phyloP scores from a whole-genome alignment of 37 sponge, comb jelly and placozoan genomes.

The Chondrosia reniformis region DNA sequence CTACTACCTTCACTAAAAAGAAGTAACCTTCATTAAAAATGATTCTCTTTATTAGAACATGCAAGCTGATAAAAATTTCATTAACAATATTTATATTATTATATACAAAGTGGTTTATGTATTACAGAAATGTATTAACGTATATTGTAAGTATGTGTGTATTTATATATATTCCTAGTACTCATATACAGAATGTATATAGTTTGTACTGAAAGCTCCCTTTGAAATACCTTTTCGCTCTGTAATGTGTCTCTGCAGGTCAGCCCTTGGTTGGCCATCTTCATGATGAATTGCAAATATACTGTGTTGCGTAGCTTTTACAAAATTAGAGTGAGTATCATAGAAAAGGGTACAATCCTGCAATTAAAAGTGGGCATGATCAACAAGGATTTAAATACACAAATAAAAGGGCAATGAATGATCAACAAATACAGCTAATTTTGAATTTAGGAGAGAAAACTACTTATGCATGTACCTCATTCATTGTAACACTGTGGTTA shows the following conservation, averaged over 20 bases:
- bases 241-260: slow-evolving; percentile 7
- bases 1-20: too few relatives aligned
- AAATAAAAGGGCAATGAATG: background rate
- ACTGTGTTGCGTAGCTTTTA: background rate
- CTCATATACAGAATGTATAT: too few relatives aligned
- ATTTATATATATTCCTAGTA: too few relatives aligned
- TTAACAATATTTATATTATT: too few relatives aligned
- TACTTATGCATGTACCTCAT: slow-evolving; percentile 13
- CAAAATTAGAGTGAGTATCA: background rate
- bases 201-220: too few relatives aligned
- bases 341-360: slow-evolving; percentile 1
- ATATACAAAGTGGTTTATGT: too few relatives aligned
- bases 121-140: too few relatives aligned
- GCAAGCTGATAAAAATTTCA: too few relatives aligned
- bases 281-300: background rate
- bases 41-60: too few relatives aligned
- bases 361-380: background rate
- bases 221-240: background rate
- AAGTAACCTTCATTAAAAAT: too few relatives aligned
- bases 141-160: too few relatives aligned
- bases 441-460: background rate
- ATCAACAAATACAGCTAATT: background rate
- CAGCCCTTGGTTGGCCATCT: background rate
- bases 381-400: background rate
- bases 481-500: slow-evolving; percentile 38